Evolutionary conservation across 2,797 vertebrate species (phyloP), one percentile per base, ranked within the genome.

Genomic region (Thripadectes ignobilis): DNA sequence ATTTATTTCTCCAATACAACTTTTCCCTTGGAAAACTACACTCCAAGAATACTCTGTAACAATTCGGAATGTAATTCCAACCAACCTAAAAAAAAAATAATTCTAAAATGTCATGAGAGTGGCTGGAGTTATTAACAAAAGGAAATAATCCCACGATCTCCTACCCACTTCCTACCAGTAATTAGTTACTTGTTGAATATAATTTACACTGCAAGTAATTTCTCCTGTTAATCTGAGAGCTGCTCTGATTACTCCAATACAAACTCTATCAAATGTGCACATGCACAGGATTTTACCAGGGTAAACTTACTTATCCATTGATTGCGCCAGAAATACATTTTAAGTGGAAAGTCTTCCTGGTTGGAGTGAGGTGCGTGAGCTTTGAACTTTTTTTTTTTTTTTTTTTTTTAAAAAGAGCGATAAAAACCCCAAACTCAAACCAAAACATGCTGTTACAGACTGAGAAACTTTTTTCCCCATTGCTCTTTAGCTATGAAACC

Each of bases 171-270:
- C 88, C 95, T 39, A 95, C 30, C 45, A 93, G 76, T 94, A 97
- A 96, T 92, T 90, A 26, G 34, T 95, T 92, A 98, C 98, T 98
- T 98, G 97, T 97, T 98, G 97, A 96, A 97, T 96, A 94, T 61
- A 89, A 85, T 95, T 96, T 93, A 95, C 8, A 26, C 89, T 91
- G 94, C 75, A 90, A 94, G 63, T 95, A 78, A 85, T 82, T 93
- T 93, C 75, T 88, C 84, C 68, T 77, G 92, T 88, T 84, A 93
- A 90, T 90, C 62, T 77, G 59, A 72, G 82, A 94, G 66, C 59
- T 77, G 51, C 30, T 69, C 75, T 73, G 38, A 10, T 90, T 94
- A 78, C 72, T 89, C 38, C 54, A 54, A 43, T n/a, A 49, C 0
- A 1, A 86, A 68, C 67, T 93, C 93, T 83, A 85, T 73, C 58